Base-by-base conservation (phyloP, 2,888 invertebrate species). In the Quadroppia sp. region DNA sequence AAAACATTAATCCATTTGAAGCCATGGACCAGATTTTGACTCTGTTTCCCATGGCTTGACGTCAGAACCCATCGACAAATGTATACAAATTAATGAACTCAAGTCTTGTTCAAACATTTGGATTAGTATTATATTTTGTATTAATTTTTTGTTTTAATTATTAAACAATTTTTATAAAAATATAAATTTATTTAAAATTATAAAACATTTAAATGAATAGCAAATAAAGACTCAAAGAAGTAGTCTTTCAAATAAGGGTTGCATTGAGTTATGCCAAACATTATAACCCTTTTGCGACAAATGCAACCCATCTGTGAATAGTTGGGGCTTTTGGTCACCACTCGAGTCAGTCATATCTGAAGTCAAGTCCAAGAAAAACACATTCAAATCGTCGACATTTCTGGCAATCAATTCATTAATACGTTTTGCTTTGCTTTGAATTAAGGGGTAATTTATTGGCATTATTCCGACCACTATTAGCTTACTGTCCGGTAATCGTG, bases 241-340 rank as follows among this genome's bases (percentile, higher is more conserved):
- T 48, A 48, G 48, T 48, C 48, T 56, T 23, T 56, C 56, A 56
- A 56, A 56, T 7, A 56, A 28, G 2, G 56, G 56, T 23, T 23
- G 23, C 56, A 56, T 56, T 6, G 23, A 15, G 6, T 56, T 25
- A 23, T 56, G 56, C 56, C 56, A 56, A 23, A 56, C 28, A 23
- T 23, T 25, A 23, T 56, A 56, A 3, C 56, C 56, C 4, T 56
- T 11, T 3, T 2, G 23, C 13, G 56, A n/a, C 23, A 56, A 56
- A 56, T 56, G 56, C 20, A 56, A 28, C 2, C 56, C 56, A 25
- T 56, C 56, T 3, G 23, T 56, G 15, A 56, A 56, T 56, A 56
- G 25, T 2, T 25, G 6, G 11, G 6, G 2, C 15, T 23, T 56
- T 23, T 20, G 56, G 17, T 56, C 4, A 7, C 56, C 56, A 20